A percentile compares a stretch with the other conserved stretches of the same genome.
Evolutionary conservation across 2,113 vertebrate species (phyloP).

Genomic region (Phoxinus phoxinus): DNA sequence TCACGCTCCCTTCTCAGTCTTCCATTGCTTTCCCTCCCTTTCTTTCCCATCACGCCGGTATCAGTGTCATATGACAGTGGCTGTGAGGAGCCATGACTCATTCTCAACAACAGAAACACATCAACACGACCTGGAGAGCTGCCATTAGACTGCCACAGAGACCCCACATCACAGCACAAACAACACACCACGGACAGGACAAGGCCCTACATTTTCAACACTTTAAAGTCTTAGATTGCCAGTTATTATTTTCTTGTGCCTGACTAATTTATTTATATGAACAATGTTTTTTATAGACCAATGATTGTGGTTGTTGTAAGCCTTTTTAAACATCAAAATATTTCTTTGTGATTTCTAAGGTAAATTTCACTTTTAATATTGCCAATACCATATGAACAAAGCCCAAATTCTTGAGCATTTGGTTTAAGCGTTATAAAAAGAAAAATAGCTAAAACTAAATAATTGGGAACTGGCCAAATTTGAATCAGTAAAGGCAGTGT

Average conservation of each 20-base stretch:
- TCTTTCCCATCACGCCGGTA: constrained; percentile 14
- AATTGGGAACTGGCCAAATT: background rate
- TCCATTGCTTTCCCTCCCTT: background rate
- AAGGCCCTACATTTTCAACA: background rate
- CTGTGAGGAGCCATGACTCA: constrained; percentile 39
- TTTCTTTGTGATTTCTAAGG: background rate
- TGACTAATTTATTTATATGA: background rate
- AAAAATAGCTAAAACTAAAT: background rate
- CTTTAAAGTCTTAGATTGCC: background rate
- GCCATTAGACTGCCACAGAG: constrained; percentile 7
- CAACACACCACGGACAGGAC: background rate
- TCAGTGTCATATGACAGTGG: constrained; percentile 30
- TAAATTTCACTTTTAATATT: background rate
- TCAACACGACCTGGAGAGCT: constrained; percentile 22
- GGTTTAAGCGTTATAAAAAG: background rate
- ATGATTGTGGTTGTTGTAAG: background rate
- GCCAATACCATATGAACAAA: no score
- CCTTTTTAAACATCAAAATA: background rate
- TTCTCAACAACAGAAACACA: constrained; percentile 38
- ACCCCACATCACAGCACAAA: background rate
- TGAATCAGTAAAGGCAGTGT: background rate
- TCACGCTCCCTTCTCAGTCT: background rate
- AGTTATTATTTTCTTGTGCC: background rate
- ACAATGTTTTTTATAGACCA: background rate
- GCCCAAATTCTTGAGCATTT: background rate